Evolutionary conservation across 2,888 invertebrate genomes (phyloP).

Genomic region (Alentia gelatinosa): DNA sequence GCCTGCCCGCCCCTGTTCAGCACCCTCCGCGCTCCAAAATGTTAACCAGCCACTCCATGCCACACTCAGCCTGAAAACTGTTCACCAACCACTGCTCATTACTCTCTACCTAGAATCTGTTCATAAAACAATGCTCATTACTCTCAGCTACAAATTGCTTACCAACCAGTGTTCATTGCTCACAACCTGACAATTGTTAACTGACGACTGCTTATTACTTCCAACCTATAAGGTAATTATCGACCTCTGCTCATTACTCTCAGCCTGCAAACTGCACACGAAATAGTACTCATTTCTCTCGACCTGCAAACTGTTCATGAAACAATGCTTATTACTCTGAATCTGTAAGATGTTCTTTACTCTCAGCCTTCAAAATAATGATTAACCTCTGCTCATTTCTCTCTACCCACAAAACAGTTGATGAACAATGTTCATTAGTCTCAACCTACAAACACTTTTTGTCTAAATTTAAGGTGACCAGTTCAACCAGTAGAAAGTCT

Average conservation of each 20-base stretch:
- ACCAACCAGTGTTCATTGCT: not conserved
- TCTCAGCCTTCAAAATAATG: not conserved
- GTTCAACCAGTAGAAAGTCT: no score
- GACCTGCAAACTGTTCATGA: no score
- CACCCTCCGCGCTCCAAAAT: not conserved
- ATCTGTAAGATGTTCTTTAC: not conserved
- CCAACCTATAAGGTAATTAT: not conserved
- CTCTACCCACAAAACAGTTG: not conserved
- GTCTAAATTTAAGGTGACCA: no score
- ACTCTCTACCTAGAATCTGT: no score
- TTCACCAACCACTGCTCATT: no score
- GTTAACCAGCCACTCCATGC: not conserved
- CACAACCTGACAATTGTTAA: not conserved
- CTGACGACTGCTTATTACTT: no score
- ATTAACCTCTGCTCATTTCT: no score
- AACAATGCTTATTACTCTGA: not conserved
- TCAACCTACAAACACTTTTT: no score
- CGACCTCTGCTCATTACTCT: not conserved
- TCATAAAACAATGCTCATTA: not conserved
- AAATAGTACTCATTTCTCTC: no score
- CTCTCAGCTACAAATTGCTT: not conserved
- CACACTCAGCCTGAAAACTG: not conserved
- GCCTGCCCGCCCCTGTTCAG: not conserved
- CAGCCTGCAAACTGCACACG: not conserved
- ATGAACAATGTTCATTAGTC: not conserved